Evolutionary conservation across 2,797 vertebrate species (phyloP).

Genomic region (Chiroxiphia lanceolata): DNA sequence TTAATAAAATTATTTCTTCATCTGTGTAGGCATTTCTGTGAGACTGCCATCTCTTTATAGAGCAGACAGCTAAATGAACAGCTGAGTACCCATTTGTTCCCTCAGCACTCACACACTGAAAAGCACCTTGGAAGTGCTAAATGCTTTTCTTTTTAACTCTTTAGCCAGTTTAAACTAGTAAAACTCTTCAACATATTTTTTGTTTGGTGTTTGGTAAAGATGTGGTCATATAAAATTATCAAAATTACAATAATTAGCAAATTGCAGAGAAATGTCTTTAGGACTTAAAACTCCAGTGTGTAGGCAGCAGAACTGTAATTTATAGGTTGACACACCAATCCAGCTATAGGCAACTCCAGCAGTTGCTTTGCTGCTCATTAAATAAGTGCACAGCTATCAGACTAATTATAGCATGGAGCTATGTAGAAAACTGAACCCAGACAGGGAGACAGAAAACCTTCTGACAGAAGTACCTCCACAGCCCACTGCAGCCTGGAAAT

Average conservation of each 20-base stretch:
- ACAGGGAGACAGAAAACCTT: not conserved
- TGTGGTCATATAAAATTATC: constrained; percentile 16
- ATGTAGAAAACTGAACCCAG: not conserved
- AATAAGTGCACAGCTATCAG: constrained; percentile 18
- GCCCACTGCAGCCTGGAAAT: not conserved
- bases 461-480: not conserved
- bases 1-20: not conserved
- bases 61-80: not conserved
- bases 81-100: not conserved
- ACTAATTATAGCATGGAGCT: constrained; percentile 35
- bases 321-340: not conserved
- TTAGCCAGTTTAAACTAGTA: not conserved
- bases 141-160: not conserved
- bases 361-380: constrained; percentile 32
- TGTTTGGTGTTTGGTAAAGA: not conserved
- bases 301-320: constrained; percentile 18
- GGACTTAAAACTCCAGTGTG: not conserved
- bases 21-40: not conserved
- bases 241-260: constrained; percentile 20
- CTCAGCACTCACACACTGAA: not conserved
- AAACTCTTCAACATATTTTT: not conserved
- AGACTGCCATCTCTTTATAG: not conserved
- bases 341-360: not conserved
- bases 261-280: not conserved
- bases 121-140: not conserved